Conservation (phyloP, 1,140 invertebrate genomes). For the Lucilia cuprina region DNA sequence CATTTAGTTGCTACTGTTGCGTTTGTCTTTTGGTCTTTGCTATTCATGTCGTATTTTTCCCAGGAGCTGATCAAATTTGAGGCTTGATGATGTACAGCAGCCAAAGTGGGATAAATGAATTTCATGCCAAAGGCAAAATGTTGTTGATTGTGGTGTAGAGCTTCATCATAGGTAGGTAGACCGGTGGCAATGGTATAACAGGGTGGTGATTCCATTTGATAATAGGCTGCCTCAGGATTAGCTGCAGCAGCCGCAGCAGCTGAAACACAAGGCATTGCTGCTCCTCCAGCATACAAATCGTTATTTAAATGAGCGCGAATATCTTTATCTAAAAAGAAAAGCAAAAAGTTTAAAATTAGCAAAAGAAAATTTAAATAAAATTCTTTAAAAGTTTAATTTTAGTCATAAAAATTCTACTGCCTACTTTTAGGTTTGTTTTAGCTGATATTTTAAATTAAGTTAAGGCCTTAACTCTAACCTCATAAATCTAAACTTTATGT, state of each 20-base stretch:
- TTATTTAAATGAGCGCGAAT: slow-evolving; percentile 57
- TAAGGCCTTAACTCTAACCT: neutral
- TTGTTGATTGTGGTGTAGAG: slow-evolving; percentile 62
- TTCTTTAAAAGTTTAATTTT: slow-evolving; percentile 4
- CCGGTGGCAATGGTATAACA: slow-evolving; percentile 70
- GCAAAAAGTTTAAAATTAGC: slow-evolving; percentile 2
- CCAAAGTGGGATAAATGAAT: slow-evolving; percentile 58
- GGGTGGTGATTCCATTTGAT: slow-evolving; percentile 65
- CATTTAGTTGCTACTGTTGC: slow-evolving; percentile 20
- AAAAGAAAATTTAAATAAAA: neutral
- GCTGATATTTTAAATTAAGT: neutral
- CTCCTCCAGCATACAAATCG: slow-evolving; percentile 32
- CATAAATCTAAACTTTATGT: neutral
- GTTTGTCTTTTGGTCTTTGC: neutral
- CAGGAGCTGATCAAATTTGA: slow-evolving; percentile 44
- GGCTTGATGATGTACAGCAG: slow-evolving; percentile 59
- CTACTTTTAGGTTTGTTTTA: slow-evolving; percentile 3
- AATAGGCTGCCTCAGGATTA: slow-evolving; percentile 47
- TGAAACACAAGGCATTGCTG: slow-evolving; percentile 31
- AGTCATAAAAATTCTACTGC: neutral
- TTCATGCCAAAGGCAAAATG: slow-evolving; percentile 61
- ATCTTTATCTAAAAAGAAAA: slow-evolving; percentile 57
- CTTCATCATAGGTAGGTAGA: slow-evolving; percentile 69
- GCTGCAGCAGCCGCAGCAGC: slow-evolving; percentile 32
- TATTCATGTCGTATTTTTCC: slow-evolving; percentile 50